Percentiles rank a stretch among this genome's conserved stretches.
These are phyloP conservation scores for Aleiodes testaceus DNA, from an alignment of 2,888 invertebrate genomes.

Conservation along the genomic window DNA sequence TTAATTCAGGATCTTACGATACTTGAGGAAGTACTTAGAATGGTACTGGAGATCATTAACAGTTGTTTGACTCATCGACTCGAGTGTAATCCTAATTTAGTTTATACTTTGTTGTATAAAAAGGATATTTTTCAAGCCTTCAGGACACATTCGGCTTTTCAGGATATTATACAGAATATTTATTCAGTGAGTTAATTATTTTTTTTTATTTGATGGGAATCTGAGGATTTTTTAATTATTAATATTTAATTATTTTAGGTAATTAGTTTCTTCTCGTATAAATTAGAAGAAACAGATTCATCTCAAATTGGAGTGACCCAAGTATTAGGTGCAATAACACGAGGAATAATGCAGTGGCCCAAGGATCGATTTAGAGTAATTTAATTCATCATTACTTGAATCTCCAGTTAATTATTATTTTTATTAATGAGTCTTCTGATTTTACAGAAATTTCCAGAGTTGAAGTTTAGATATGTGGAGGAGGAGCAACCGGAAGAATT, in stretches of 20 bases:
- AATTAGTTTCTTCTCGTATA: conserved; percentile 81
- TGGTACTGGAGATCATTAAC: conserved; percentile 98
- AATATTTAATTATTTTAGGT: conserved; percentile 71
- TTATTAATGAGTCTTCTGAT: conserved; percentile 11
- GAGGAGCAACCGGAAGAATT: conserved; percentile 99
- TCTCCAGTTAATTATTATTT: conserved; percentile 1
- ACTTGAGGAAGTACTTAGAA: conserved; percentile 95
- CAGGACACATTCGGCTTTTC: conserved; percentile 90
- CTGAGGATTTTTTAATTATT: conserved; percentile 5
- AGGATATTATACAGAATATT: conserved; percentile 95
- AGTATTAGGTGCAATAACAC: conserved; percentile 90
- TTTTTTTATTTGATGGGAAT: not conserved
- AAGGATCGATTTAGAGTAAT: conserved; percentile 91
- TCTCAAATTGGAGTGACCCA: conserved; percentile 85
- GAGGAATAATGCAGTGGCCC: conserved; percentile 95
- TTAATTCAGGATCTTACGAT: conserved; percentile 90
- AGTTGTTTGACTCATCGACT: conserved; percentile 93
- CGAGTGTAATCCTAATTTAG: conserved; percentile 90
- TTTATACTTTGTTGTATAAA: conserved; percentile 97
- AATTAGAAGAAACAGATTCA: conserved; percentile 77
- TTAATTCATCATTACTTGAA: conserved; percentile 30
- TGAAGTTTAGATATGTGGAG: conserved; percentile 99
- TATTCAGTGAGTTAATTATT: conserved; percentile 81
- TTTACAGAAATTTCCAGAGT: conserved; percentile 95
- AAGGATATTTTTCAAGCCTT: conserved; percentile 90